A percentile compares a stretch with the other conserved stretches of the same genome.
Evolutionary conservation across 92 coral and sea anemone species (phyloP).

Genomic region (Paramuricea clavata): DNA sequence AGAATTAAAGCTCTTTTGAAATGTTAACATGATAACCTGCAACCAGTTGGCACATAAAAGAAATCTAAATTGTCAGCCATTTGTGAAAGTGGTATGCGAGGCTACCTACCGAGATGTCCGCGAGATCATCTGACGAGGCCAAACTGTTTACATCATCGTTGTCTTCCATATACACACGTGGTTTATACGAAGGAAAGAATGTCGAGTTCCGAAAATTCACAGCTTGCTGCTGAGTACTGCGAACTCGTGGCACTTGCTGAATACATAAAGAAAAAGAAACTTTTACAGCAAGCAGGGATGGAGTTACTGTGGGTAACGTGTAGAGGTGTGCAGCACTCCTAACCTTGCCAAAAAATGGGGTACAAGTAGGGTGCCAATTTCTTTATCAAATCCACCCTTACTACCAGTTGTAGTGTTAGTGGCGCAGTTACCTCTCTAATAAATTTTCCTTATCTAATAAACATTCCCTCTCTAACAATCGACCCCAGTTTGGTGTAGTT

Average conservation of each 20-base stretch:
- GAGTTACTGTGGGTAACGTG: too few species aligned
- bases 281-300: not conserved
- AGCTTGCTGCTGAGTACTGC: conserved; percentile 59
- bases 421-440: too few species aligned
- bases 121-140: conserved; percentile 78
- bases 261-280: not conserved
- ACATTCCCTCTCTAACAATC: too few species aligned
- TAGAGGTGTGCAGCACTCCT: too few species aligned
- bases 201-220: conserved; percentile 93
- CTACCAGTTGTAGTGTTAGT: too few species aligned
- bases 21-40: not conserved
- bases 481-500: too few species aligned
- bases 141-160: conserved; percentile 80
- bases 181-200: conserved; percentile 95
- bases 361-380: too few species aligned
- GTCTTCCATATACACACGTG: conserved; percentile 94
- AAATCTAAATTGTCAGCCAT: too few species aligned
- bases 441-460: too few species aligned
- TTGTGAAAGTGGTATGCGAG: not conserved
- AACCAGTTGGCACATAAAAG: too few species aligned
- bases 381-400: too few species aligned
- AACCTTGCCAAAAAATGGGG: too few species aligned
- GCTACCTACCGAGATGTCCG: conserved; percentile 74
- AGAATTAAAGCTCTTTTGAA: not conserved
- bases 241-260: conserved; percentile 9